Conservation (phyloP, 2,888 invertebrate species). For the Thereva unica region DNA sequence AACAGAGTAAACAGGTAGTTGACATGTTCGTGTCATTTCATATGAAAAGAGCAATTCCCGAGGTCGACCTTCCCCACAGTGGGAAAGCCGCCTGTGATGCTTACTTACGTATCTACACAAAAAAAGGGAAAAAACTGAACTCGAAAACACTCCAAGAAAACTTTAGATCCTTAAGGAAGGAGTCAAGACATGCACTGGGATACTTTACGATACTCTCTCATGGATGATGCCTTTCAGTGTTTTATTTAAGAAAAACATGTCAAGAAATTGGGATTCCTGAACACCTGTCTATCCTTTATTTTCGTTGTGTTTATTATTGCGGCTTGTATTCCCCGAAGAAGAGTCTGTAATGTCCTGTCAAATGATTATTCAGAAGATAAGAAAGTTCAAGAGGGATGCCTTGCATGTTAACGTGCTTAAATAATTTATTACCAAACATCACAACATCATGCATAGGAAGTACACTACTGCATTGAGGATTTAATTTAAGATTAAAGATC, state of each 20-base stretch:
- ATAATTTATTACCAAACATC: conserved; percentile 17
- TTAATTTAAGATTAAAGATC: conserved; percentile 1
- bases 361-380: conserved; percentile 23
- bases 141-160: conserved; percentile 3
- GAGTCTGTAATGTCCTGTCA: conserved; percentile 30
- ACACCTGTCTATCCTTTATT: conserved; percentile 30
- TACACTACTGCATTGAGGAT: conserved; percentile 14
- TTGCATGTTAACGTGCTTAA: conserved; percentile 32
- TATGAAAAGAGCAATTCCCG: conserved; percentile 24
- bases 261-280: conserved; percentile 22
- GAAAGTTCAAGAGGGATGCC: conserved; percentile 22
- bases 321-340: conserved; percentile 19
- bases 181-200: conserved; percentile 26
- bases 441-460: conserved; percentile 1
- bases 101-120: conserved; percentile 11
- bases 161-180: conserved; percentile 28
- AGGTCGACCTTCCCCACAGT: conserved; percentile 13
- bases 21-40: conserved; percentile 34
- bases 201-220: conserved; percentile 1
- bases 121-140: not conserved
- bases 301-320: conserved; percentile 6
- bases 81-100: conserved; percentile 6
- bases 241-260: conserved; percentile 17
- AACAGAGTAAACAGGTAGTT: conserved; percentile 40
- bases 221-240: conserved; percentile 14